Evolutionary conservation across 2,888 invertebrate genomes (phyloP), one percentile per base, ranked within the genome.

Genomic region (Strigamia maritima): DNA sequence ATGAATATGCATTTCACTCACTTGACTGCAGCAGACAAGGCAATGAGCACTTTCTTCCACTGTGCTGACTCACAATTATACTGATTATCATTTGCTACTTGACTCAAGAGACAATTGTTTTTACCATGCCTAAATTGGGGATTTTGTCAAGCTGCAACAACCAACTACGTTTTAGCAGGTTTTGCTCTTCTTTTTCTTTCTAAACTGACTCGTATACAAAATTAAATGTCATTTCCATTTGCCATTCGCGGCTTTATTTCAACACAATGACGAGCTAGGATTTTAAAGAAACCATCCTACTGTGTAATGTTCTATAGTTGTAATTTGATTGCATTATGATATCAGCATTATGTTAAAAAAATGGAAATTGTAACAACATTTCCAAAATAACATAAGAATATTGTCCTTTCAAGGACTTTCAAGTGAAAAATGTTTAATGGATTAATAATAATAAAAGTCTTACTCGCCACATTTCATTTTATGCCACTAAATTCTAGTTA

Each of bases 1-100:
- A 70, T 70, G 70, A 70, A 70, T 70, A 70, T 70, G 70, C 70
- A 70, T 70, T 70, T 70, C 70, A 70, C 70, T 70, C 70, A 70
- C 70, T 70, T 70, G 70, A 70, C 26, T 70, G 70, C 70, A 28
- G 70, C 70, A 70, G 70, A 70, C 70, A 70, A 70, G 70, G 70
- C 70, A 70, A 70, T 70, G 28, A 70, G 70, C 70, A 70, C 70
- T 70, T 70, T 70, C 70, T 70, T 70, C 70, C 70, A 70, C 70
- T 70, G 28, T 70, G 70, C 70, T 70, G 70, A 70, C 70, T 70
- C 70, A 70, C 70, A 70, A 70, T 70, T 70, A 70, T 70, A 70
- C 70, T 70, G 70, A 70, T 70, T 70, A 70, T 70, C 70, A 70
- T 70, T 70, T 70, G 70, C 70, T 28, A 70, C 70, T 70, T n/a